Base-by-base conservation (phyloP, 1,140 invertebrate species). In the Anoplolepis gracilipes region DNA sequence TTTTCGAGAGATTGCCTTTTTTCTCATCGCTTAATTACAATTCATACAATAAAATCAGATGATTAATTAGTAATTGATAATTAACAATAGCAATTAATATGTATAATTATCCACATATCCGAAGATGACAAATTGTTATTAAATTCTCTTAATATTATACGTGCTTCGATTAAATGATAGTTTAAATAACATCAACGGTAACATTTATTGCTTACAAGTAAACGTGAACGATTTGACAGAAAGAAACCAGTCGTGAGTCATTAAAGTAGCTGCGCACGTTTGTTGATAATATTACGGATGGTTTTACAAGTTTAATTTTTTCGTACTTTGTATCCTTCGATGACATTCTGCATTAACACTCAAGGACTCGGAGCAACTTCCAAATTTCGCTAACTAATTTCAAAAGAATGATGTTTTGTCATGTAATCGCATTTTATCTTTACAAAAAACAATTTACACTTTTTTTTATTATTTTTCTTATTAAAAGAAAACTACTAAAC, bases 101-200 rank as follows among this genome's bases (percentile, higher is more conserved):
- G 4, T 65, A 2, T 53, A 19, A 79, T 39, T 55, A 42, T 42
- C 5, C 22, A 39, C 19, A 36, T 1, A 5, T 77, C 22, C 11
- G 33, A n/a, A 53, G 5, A 53, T 72, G n/a, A 49, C 8, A 33
- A 53, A 53, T 13, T 36, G 11, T 67, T n/a, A n/a, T n/a, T 39
- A 7, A 72, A 33, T 72, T 53, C 8, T 2, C 11, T 30, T 8
- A 70, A 53, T 7, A 25, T 75, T n/a, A 5, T 36, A 13, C 6
- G 19, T 33, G 28, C 13, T 79, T 78, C n/a, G 8, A 64, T 55
- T 42, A 57, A 72, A 55, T 79, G 11, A 79, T 42, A 57, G 22
- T 72, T 61, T 30, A 81, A 39, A 30, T 79, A 79, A 81, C 8
- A 42, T 70, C 39, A 72, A 81, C 25, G 64, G n/a, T 81, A 70